A percentile compares a stretch with the other conserved stretches of the same genome.
Evolutionary conservation across 2,113 vertebrate species (phyloP).

Genomic region (Bombycilla garrulus): DNA sequence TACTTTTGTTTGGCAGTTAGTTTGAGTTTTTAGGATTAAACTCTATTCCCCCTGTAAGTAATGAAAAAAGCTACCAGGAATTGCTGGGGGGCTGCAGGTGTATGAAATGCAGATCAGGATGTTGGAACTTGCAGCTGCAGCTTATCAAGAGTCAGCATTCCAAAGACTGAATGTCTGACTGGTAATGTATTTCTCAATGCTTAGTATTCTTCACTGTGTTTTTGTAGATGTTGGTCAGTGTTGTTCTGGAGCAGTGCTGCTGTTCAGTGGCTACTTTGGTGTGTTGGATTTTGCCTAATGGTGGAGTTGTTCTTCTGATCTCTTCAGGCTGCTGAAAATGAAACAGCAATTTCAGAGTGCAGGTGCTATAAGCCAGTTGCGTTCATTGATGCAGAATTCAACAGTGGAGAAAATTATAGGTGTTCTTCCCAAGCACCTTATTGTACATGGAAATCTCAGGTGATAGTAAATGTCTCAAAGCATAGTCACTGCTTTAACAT

Average conservation of each 20-base stretch:
- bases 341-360: background rate
- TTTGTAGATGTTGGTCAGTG: background rate
- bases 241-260: background rate
- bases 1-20: background rate
- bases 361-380: background rate
- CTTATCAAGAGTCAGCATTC: background rate
- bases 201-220: background rate
- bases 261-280: background rate
- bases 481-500: background rate
- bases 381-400: background rate
- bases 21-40: background rate
- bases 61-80: background rate
- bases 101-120: background rate
- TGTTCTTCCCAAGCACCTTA: rapidly evolving
- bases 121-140: background rate
- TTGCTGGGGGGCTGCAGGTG: background rate
- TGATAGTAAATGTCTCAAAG: background rate
- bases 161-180: background rate
- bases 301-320: background rate
- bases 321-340: background rate
- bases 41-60: background rate
- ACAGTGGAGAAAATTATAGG: background rate
- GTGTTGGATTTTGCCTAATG: background rate
- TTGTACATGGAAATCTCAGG: background rate
- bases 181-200: background rate